These are phyloP conservation scores for Nephotettix cincticeps DNA, from an alignment of 1,140 invertebrate species.

Conservation along the genomic window DNA sequence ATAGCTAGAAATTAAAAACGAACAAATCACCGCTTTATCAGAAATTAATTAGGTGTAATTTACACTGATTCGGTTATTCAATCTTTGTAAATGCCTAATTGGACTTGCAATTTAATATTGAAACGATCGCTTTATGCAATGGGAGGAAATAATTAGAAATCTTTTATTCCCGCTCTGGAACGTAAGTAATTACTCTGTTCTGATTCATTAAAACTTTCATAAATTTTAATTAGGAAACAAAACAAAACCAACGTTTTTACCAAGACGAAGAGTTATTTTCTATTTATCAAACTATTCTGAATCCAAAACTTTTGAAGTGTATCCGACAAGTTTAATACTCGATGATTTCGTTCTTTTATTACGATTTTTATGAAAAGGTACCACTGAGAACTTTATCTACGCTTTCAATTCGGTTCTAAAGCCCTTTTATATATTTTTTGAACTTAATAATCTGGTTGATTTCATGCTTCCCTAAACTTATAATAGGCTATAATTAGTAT, in stretches of 20 bases:
- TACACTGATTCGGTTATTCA: neutral
- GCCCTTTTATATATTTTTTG: too few relatives aligned
- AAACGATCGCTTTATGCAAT: neutral
- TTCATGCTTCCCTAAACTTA: too few relatives aligned
- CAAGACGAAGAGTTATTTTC: neutral
- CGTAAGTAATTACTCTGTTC: constrained; percentile 1
- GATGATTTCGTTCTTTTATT: too few relatives aligned
- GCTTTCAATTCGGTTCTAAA: too few relatives aligned
- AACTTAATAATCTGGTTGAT: too few relatives aligned
- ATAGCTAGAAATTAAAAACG: too few relatives aligned
- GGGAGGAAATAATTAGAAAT: constrained; percentile 10
- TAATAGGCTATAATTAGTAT: too few relatives aligned
- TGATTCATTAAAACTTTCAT: constrained; percentile 9
- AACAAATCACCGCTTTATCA: neutral
- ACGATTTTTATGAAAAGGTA: too few relatives aligned
- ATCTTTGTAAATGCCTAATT: constrained; percentile 17
- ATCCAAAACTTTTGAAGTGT: neutral
- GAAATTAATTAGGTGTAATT: neutral
- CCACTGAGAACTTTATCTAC: too few relatives aligned
- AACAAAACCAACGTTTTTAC: neutral
- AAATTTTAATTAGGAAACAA: constrained; percentile 13
- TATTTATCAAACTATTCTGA: neutral
- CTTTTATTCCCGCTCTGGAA: neutral
- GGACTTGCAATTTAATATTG: constrained; percentile 4
- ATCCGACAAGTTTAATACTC: too few relatives aligned